Conservation (phyloP, 2,113 vertebrate species). For the Holacanthus passer region DNA sequence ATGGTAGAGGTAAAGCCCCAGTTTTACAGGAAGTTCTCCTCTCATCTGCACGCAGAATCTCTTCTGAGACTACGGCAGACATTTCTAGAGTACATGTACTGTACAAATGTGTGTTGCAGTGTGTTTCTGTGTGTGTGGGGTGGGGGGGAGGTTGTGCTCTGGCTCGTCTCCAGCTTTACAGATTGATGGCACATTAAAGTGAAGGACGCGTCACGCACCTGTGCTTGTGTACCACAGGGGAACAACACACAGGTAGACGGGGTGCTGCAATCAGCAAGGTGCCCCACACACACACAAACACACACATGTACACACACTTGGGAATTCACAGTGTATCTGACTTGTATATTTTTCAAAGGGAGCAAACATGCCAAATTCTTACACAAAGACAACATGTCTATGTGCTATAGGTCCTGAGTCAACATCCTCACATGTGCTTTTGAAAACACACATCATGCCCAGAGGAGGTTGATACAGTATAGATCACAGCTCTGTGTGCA, state of each 20-base stretch:
- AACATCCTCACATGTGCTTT: constrained; percentile 22
- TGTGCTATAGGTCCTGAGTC: constrained; percentile 8
- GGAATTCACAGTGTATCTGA: constrained; percentile 19
- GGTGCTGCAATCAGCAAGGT: constrained; percentile 63
- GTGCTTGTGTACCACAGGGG: constrained; percentile 55
- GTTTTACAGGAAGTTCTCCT: constrained; percentile 38
- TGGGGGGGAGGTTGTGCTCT: constrained; percentile 11
- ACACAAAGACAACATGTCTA: constrained; percentile 25
- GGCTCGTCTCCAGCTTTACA: constrained; percentile 62
- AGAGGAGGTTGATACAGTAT: constrained; percentile 2
- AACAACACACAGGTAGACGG: constrained; percentile 48
- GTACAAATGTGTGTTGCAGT: constrained; percentile 3
- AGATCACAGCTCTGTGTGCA: constrained; percentile 43
- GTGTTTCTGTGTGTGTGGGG: constrained; percentile 4
- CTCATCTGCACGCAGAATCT: constrained; percentile 29
- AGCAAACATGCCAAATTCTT: constrained; percentile 17
- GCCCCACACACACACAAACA: constrained; percentile 23
- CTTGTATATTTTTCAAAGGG: constrained; percentile 33
- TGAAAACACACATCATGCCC: constrained; percentile 25
- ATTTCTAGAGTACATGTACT: not conserved
- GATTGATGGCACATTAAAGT: constrained; percentile 75
- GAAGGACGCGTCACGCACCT: constrained; percentile 78
- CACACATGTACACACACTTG: constrained; percentile 17
- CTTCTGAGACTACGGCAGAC: not conserved
- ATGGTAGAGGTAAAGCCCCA: constrained; percentile 40